Evolutionary conservation across 1,140 invertebrate species (phyloP).

Genomic region (Hyposmocoma kahamanoa): DNA sequence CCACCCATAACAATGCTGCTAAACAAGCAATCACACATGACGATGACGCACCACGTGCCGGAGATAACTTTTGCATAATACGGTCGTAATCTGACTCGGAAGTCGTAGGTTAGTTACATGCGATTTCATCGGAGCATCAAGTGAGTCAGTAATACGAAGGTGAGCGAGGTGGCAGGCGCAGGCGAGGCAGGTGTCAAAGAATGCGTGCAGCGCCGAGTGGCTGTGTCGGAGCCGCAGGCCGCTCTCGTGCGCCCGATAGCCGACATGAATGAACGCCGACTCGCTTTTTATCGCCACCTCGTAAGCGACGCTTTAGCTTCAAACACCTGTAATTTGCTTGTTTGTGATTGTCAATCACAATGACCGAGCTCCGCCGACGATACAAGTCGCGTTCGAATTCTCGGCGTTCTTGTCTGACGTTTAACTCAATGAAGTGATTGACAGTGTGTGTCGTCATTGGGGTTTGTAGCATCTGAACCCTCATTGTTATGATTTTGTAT

Average conservation of each 20-base stretch:
- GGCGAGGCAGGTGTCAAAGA: constrained; percentile 39
- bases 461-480: too few species aligned
- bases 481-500: too few species aligned
- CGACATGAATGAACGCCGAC: constrained; percentile 27
- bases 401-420: too few species aligned
- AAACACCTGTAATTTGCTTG: constrained; percentile 51
- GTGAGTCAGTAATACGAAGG: constrained; percentile 28
- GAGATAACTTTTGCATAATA: background rate
- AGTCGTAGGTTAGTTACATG: background rate
- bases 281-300: constrained; percentile 59
- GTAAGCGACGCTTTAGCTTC: constrained; percentile 42
- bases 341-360: constrained; percentile 38
- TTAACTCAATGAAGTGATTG: too few species aligned
- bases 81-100: background rate
- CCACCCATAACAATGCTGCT: too few species aligned
- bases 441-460: too few species aligned
- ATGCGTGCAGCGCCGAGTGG: constrained; percentile 35
- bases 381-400: too few species aligned
- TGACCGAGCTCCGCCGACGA: too few species aligned
- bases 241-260: background rate
- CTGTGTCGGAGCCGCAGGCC: constrained; percentile 18
- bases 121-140: background rate
- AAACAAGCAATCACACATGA: too few species aligned
- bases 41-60: too few species aligned
- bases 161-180: constrained; percentile 24